Conservation (phyloP, 2,888 invertebrate species). For the Zhengitettix transpicula region DNA sequence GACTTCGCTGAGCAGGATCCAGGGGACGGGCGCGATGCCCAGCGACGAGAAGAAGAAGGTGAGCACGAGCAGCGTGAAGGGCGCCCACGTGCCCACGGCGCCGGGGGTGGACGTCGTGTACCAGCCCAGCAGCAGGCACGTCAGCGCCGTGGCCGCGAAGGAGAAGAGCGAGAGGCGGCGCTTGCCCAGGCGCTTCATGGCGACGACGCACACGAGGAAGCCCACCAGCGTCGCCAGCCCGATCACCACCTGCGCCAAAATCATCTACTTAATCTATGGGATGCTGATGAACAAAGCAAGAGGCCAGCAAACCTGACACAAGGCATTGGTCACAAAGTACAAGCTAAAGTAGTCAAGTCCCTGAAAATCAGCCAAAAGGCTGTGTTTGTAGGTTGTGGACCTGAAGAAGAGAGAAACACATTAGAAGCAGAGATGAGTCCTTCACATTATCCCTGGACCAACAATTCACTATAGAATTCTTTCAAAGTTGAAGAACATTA, state of each 20-base stretch:
- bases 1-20: constrained; percentile 38
- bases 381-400: too few relatives aligned
- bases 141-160: constrained; percentile 27
- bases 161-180: constrained; percentile 30
- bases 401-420: too few relatives aligned
- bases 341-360: too few relatives aligned
- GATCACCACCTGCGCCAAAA: constrained; percentile 30
- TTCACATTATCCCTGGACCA: too few relatives aligned
- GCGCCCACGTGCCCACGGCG: constrained; percentile 14
- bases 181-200: constrained; percentile 31
- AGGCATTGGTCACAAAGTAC: too few relatives aligned
- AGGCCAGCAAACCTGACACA: too few relatives aligned
- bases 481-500: too few relatives aligned
- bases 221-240: constrained; percentile 31
- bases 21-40: constrained; percentile 30
- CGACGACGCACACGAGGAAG: constrained; percentile 25
- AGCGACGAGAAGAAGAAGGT: constrained; percentile 26
- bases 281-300: too few relatives aligned
- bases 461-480: too few relatives aligned
- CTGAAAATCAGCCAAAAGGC: too few relatives aligned
- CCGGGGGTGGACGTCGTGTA: constrained; percentile 24
- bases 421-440: too few relatives aligned
- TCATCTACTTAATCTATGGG: too few relatives aligned
- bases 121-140: constrained; percentile 27
- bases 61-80: constrained; percentile 27